Base-by-base conservation (phyloP, 1,140 invertebrate species). In the Bilobella aurantiaca region DNA sequence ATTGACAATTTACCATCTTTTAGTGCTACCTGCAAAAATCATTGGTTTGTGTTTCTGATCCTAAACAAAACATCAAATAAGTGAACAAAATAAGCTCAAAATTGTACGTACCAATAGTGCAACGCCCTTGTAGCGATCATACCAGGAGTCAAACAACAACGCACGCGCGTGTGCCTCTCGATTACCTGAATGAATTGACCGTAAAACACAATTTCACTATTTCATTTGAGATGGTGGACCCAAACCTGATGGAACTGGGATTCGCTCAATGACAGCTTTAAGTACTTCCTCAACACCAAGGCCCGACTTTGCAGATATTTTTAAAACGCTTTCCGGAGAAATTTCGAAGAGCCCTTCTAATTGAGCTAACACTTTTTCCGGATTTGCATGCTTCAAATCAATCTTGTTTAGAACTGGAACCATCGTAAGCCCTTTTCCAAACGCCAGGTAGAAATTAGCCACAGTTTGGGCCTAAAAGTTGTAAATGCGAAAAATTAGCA, bases 401-500 rank as follows among this genome's bases (percentile, higher is more conserved):
- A 98, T 91, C 81, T 99, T 98, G 77, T 98, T 99, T 2, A 99
- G 80, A 1, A 95, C 91, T 5, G 96, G 95, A 74, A 99, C 86
- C 66, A 98, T 88, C 1, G 80, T 76, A 25, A 97, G 76, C 73
- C 94, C 84, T 63, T 84, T 83, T 46, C 85, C 85, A 79, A 92
- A 89, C 0, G 96, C 95, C 58, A 98, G 77, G 74, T 92, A 92
- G 78, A 94, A 97, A 74, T 98, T 98, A 12, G 96, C 94, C 16
- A 98, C 90, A 1, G 96, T 98, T 78, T 99, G 96, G 1, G 96
- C 96, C 81, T 98, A 93, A 37, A 98, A 87, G 18, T 92, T 93
- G 77, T 73, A 75, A 64, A 27, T 56, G 21, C 58, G 30, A 21
- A 58, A 28, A 29, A 65, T 49, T 62, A 63, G 47, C 31, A 62